phyloP scores from a whole-genome alignment of 1,140 invertebrate genomes.

The Drosophila littoralis region DNA sequence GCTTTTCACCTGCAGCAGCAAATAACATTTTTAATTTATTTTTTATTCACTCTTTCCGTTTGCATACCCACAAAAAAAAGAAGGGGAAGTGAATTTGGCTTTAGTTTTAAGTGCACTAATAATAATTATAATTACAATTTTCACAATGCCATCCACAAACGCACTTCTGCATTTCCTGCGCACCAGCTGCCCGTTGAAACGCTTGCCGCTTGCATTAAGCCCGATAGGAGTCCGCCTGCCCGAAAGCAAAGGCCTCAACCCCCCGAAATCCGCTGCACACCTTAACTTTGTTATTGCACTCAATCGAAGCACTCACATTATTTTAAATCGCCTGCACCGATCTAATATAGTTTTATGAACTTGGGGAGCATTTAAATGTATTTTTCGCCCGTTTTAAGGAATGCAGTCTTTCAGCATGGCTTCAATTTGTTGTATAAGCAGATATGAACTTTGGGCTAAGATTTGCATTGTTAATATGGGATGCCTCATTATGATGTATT shows the following conservation, averaged over 20 bases:
- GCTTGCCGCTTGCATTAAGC: slow-evolving; percentile 7
- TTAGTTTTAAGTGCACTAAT: slow-evolving; percentile 64
- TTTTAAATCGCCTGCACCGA: slow-evolving; percentile 19
- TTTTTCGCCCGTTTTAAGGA: slow-evolving; percentile 25
- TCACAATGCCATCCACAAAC: slow-evolving; percentile 15
- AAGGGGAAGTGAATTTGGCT: slow-evolving; percentile 40
- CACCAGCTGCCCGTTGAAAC: slow-evolving; percentile 5
- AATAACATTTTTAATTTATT: slow-evolving; percentile 52
- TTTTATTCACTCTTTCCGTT: slow-evolving; percentile 42
- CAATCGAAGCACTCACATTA: slow-evolving; percentile 15
- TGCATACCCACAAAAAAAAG: background rate
- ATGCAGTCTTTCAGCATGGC: slow-evolving; percentile 19
- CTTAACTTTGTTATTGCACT: slow-evolving; percentile 20
- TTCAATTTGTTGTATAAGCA: slow-evolving; percentile 18
- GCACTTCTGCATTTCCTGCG: slow-evolving; percentile 8
- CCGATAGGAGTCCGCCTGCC: background rate
- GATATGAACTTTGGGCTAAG: background rate
- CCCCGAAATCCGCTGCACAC: background rate
- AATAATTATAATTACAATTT: slow-evolving; percentile 58
- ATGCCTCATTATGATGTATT: background rate
- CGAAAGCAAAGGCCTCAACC: background rate
- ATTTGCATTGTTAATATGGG: background rate
- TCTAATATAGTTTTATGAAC: slow-evolving; percentile 10
- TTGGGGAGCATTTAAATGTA: slow-evolving; percentile 27
- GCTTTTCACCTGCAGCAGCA: slow-evolving; percentile 71